Evolutionary conservation across 2,797 vertebrate genomes (phyloP), one percentile per base, ranked within the genome.

Genomic region (Hippopotamyrus pictus): DNA sequence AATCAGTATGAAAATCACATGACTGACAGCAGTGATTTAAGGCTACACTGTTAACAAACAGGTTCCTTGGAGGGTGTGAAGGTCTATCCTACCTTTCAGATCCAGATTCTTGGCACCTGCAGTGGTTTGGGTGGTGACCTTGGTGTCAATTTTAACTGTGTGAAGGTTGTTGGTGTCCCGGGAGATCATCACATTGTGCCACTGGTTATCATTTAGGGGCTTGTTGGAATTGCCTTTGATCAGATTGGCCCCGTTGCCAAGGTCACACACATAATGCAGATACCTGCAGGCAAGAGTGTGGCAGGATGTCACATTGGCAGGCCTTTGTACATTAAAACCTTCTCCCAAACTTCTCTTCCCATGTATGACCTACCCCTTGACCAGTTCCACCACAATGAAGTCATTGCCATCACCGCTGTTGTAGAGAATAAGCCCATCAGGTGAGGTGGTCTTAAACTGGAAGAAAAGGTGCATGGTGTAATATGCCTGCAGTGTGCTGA

Each of bases 391-490:
- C 92, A 99, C 98, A 90, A 99, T 99, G 93, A 99, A 99, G 95
- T 99, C 99, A 92, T 98, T 99, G 92, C 98, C 99, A 92, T 99
- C 98, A 25, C 99, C 99, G 89, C 98, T 97, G 95, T 99, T 99
- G 96, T 96, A 99, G 8, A 99, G 97, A 92, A 99, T 96, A 82
- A 99, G 96, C 91, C 99, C 99, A 90, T 99, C 99, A 54, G 98
- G 95, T 1, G 99, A 99, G 22, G 99, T 99, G 2, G 98, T 99
- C 96, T 99, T 99, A 96, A 99, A 99, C 95, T 99, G 99, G 97
- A 99, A 98, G 95, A 99, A 99, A 92, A 99, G 98, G 94, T 99
- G 98, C 99, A 99, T 99, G 95, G 98, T 99, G 91, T 98, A 99
- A 93, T 99, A 99, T 85, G 99, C 99, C 95, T 99, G 99, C 91